These are phyloP conservation scores for Leptothorax acervorum DNA, from an alignment of 2,888 invertebrate species.

Conservation along the genomic window DNA sequence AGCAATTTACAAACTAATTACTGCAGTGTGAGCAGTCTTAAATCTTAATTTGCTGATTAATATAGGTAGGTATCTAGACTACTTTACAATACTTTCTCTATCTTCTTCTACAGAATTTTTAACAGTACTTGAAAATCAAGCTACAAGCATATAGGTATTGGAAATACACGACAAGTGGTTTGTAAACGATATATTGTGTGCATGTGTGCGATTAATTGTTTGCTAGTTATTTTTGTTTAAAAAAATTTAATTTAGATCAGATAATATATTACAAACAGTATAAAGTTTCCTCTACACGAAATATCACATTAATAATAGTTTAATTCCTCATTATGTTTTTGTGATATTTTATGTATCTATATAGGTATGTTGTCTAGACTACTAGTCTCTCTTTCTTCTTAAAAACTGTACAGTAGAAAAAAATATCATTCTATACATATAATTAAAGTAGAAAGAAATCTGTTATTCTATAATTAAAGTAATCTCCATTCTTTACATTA, in stretches of 20 bases:
- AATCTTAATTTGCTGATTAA: background rate
- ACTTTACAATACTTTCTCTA: background rate
- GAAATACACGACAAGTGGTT: background rate
- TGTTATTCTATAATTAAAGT: too few relatives aligned
- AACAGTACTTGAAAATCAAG: background rate
- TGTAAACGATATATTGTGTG: background rate
- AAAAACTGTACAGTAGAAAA: background rate
- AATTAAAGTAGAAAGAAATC: too few relatives aligned
- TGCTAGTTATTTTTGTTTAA: background rate
- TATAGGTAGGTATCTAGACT: too few relatives aligned
- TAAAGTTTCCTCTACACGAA: background rate
- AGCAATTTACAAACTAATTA: background rate
- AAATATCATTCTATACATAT: background rate
- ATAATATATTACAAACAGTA: background rate
- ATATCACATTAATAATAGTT: background rate
- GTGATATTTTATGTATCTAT: background rate
- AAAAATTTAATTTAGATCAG: background rate
- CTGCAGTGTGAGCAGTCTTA: background rate
- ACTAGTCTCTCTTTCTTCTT: background rate
- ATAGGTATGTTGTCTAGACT: too few relatives aligned
- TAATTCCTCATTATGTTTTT: background rate
- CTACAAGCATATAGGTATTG: too few relatives aligned
- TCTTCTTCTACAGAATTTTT: background rate
- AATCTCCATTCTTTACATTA: background rate
- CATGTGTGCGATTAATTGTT: background rate